Conservation (phyloP, 1,140 invertebrate genomes). For the Temnothorax curvispinosus region DNA sequence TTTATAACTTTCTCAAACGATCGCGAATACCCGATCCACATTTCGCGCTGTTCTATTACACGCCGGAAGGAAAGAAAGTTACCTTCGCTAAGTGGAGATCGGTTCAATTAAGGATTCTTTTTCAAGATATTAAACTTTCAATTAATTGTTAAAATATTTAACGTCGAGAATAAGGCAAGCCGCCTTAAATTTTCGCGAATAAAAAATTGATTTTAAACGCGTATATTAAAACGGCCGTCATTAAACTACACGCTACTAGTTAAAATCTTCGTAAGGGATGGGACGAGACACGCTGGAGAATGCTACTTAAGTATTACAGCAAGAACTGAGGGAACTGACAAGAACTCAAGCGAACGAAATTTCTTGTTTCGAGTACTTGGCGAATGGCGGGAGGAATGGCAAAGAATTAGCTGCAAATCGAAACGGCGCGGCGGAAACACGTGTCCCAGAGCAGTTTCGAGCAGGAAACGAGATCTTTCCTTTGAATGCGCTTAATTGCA, state of each 20-base stretch:
- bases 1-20: constrained; percentile 56
- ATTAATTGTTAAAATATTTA: not conserved
- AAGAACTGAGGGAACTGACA: not conserved
- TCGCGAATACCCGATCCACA: constrained; percentile 61
- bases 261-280: not conserved
- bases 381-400: not conserved
- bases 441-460: constrained; percentile 55
- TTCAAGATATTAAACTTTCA: not conserved
- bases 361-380: constrained; percentile 41
- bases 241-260: not conserved
- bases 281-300: not conserved
- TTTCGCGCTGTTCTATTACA: not conserved
- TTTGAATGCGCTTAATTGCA: constrained; percentile 78
- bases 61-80: not conserved
- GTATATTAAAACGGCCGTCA: not conserved
- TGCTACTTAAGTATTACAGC: constrained; percentile 40
- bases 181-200: not conserved
- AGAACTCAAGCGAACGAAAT: constrained; percentile 32
- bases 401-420: constrained; percentile 69
- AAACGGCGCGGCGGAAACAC: constrained; percentile 68
- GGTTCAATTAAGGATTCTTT: not conserved
- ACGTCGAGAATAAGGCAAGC: not conserved
- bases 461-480: constrained; percentile 62
- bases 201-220: not conserved
- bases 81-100: not conserved